Conservation (phyloP, 1,140 invertebrate genomes). For the Cardiocondyla obscurior region DNA sequence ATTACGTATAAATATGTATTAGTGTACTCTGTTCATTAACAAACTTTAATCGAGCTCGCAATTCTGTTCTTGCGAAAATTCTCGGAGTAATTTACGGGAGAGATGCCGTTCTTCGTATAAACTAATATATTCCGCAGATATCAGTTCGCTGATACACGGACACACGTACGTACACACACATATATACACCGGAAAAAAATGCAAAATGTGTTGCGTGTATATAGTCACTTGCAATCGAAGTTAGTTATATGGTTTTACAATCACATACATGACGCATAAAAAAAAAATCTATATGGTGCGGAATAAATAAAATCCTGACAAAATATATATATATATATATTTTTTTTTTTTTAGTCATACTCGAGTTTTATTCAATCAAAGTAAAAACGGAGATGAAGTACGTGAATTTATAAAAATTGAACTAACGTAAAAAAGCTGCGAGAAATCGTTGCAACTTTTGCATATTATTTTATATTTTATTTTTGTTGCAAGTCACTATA, state of each 20-base stretch:
- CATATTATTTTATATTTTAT: not conserved
- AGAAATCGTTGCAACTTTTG: not conserved
- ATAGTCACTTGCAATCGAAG: slow-evolving; percentile 11
- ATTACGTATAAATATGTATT: slow-evolving; percentile 22
- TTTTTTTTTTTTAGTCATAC: not conserved
- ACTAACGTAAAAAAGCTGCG: not conserved
- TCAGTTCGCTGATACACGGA: not conserved
- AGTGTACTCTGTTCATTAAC: slow-evolving; percentile 14
- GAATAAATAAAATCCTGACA: too few species aligned
- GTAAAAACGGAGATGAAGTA: not conserved
- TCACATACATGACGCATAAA: not conserved
- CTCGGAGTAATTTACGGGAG: not conserved
- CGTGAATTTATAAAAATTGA: not conserved
- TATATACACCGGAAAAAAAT: slow-evolving; percentile 6
- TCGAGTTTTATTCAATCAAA: not conserved
- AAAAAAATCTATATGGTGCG: too few species aligned
- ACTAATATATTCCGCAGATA: slow-evolving; percentile 6
- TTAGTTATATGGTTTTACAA: not conserved
- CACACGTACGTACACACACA: not conserved
- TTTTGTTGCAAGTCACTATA: not conserved
- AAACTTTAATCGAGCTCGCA: slow-evolving; percentile 26
- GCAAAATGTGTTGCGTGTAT: not conserved
- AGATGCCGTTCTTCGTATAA: slow-evolving; percentile 8
- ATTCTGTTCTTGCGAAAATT: slow-evolving; percentile 14
- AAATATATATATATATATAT: not conserved